Conservation (phyloP, 2,888 invertebrate genomes). For the Eulithis prunata region DNA sequence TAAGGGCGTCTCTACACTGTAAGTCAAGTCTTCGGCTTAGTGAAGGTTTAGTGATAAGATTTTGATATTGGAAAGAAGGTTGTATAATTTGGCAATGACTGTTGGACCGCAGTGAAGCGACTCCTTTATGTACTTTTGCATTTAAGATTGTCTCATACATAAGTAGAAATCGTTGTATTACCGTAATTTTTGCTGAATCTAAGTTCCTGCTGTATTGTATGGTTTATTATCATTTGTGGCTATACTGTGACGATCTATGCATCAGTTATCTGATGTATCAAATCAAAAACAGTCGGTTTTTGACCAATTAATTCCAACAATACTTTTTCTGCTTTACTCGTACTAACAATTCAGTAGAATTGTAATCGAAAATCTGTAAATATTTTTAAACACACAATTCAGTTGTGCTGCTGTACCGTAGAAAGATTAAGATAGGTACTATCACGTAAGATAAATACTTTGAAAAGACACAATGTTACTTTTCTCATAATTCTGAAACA, state of each 20-base stretch:
- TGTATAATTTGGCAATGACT: constrained; percentile 32
- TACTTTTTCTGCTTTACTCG: not conserved
- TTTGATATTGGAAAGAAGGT: constrained; percentile 28
- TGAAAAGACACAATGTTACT: constrained; percentile 39
- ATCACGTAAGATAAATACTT: constrained; percentile 26
- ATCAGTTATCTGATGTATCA: too few species aligned
- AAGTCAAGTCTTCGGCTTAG: constrained; percentile 36
- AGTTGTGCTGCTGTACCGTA: constrained; percentile 31
- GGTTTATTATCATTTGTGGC: too few species aligned
- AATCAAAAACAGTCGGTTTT: too few species aligned
- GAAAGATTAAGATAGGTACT: constrained; percentile 23
- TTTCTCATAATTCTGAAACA: constrained; percentile 31
- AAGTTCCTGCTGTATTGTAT: constrained; percentile 9
- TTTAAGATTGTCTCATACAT: constrained; percentile 28
- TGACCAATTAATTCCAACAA: not conserved
- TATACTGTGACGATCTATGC: too few species aligned
- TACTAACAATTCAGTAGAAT: constrained; percentile 6
- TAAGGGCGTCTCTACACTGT: constrained; percentile 34
- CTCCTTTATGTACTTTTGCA: constrained; percentile 33
- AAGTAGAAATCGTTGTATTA: constrained; percentile 9
- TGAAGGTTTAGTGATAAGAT: constrained; percentile 38
- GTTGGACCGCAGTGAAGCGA: constrained; percentile 34
- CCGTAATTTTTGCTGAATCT: constrained; percentile 11
- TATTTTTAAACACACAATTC: constrained; percentile 30
- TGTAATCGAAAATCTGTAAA: constrained; percentile 34